These are phyloP conservation scores for Rhabdomys dilectus DNA, from an alignment of 2,113 vertebrate species.

Conservation along the genomic window DNA sequence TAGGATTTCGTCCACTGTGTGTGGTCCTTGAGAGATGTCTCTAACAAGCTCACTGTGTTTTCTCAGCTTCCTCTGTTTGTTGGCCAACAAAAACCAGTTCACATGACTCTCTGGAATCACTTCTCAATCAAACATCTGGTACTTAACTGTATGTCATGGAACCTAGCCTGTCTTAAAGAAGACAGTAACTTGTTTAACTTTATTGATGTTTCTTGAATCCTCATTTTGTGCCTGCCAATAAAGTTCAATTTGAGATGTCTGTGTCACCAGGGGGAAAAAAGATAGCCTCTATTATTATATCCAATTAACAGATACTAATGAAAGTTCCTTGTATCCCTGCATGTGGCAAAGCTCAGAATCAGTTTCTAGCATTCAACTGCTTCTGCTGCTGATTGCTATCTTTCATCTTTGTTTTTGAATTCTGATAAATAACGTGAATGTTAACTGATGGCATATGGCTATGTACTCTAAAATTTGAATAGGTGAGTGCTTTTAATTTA, in stretches of 20 bases:
- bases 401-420: neutral
- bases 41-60: rapidly evolving
- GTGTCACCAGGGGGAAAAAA: neutral
- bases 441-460: neutral
- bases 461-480: slow-evolving; percentile 37
- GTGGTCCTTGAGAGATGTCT: neutral
- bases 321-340: neutral
- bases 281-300: neutral
- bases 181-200: neutral
- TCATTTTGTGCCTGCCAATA: neutral
- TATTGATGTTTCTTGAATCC: neutral
- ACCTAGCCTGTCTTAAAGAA: neutral
- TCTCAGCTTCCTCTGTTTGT: neutral
- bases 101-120: neutral
- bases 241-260: neutral
- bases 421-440: neutral
- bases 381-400: neutral
- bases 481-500: neutral
- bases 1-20: neutral
- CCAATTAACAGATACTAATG: neutral
- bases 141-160: neutral
- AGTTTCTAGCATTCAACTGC: neutral
- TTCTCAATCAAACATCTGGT: neutral
- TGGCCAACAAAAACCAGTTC: neutral
- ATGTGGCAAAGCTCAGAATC: neutral